Evolutionary conservation across 92 coral and sea anemone species (phyloP).

Genomic region (Palythoa grandis): DNA sequence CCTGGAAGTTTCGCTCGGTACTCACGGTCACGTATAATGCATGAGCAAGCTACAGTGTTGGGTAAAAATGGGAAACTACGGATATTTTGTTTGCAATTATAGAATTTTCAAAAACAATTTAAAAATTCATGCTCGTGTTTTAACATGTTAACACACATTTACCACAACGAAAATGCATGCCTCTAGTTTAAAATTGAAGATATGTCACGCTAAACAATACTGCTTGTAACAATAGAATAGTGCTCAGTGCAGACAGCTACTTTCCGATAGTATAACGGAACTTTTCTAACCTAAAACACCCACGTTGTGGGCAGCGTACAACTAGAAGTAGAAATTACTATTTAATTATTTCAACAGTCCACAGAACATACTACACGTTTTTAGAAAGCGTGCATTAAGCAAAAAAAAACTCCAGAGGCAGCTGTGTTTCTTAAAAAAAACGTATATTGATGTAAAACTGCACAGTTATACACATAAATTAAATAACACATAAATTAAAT

Average conservation of each 20-base stretch:
- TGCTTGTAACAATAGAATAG: too few species aligned
- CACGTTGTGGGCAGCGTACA: slow-evolving; percentile 29
- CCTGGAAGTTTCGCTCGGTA: slow-evolving; percentile 3
- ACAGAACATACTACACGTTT: too few species aligned
- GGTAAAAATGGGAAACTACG: background rate
- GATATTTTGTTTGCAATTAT: background rate
- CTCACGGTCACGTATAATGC: background rate
- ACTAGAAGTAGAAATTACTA: background rate
- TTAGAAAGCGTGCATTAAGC: too few species aligned
- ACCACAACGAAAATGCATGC: background rate
- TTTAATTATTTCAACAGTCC: background rate
- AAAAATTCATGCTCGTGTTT: too few species aligned
- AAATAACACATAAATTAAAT: background rate
- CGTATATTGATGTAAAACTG: background rate
- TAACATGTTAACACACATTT: too few species aligned
- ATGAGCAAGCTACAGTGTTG: background rate
- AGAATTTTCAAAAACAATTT: too few species aligned
- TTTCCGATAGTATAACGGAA: slow-evolving; percentile 1
- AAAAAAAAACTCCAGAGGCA: background rate
- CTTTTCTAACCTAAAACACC: background rate
- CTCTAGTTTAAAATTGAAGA: too few species aligned
- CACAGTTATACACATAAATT: background rate
- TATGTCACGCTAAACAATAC: background rate
- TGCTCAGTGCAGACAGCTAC: background rate
- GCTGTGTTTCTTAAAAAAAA: background rate